Evolutionary conservation across 2,113 vertebrate genomes (phyloP), one percentile per base, ranked within the genome.

Genomic region (Nannobrachium achirus): DNA sequence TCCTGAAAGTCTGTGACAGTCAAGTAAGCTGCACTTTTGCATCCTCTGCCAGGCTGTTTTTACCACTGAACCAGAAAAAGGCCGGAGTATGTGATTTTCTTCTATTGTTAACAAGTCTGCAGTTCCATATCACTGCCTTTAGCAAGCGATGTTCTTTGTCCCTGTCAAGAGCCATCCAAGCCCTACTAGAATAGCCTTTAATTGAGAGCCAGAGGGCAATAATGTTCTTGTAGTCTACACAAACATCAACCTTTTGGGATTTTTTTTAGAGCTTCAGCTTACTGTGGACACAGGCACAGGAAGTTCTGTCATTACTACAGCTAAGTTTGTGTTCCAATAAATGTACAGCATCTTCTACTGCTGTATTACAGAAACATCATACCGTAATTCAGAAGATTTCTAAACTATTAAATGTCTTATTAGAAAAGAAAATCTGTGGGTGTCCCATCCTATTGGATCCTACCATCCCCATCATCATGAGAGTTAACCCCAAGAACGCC

Each of bases 21-120:
- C 58, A 79, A 75, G 73, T 61, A 83, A 76, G 79, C 51, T 18
- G 57, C 20, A 66, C 49, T 56, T 63, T 69, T 60, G 57, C 60
- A 50, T 38, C 50, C 69, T 69, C 15, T 58, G n/a, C 7, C 19
- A 18, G 10, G 16, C 51, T 75, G 52, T 82, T 78, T 74, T 66
- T 57, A 64, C 79, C 68, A 44, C 2, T 81, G 77, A 74, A 81
- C 57, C 62, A 61, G 70, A 67, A 72, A 53, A 71, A 60, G 74
- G n/a, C 18, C 52, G 0, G 46, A 59, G 46, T 63, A 71, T 86
- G 83, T 78, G 84, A 88, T 84, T 81, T 86, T 56, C 77, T 60
- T 75, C 51, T 71, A 70, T 65, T 74, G 85, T 85, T 88, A 86
- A 80, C 76, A 68, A 86, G n/a, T n/a, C n/a, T n/a, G n/a, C n/a